Evolutionary conservation across 30 jellyfish, hydroid and myxozoan genomes (phyloP), one percentile per base, ranked within the genome.

Genomic region (Cassiopea andromeda): DNA sequence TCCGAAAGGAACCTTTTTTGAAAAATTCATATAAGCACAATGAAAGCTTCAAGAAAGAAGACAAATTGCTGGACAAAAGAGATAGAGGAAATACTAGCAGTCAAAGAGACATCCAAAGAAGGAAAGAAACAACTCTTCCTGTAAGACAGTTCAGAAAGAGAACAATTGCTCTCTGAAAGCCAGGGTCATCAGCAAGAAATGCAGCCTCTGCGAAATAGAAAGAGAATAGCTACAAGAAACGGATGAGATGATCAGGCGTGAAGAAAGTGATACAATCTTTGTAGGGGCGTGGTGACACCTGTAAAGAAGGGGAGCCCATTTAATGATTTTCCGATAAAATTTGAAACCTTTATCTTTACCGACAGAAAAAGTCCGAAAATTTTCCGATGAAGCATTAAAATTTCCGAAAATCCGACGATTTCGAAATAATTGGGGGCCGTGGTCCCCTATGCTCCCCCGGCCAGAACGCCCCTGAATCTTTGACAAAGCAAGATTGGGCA

Each of bases 151-250:
- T 4, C 58, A 70, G 46, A 70, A 7, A 46, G 79, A 3, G 44
- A 69, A 2, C 79, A 70, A 46, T 18, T 7, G 14, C 49, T 13
- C 58, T 46, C 80, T 9, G 80, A 46, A 70, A 70, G 0, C 80
- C 80, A 70, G 1, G 54, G 58, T 70, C 45, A 0, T 10, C 15
- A 70, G 18, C 5, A 18, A 8, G 18, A 70, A 70, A 0, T 70
- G 18, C 80, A 70, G 80, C 18, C 80, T 46, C 80, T 70, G 18
- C 49, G 80, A 70, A 70, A 70, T 70, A 18, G 80, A 70, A 70
- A 1, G 80, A 18, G 80, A 70, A 14, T 70, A 70, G 15, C 49
- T 70, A 8, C 80, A 70, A 10, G 80, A 8, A 70, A 70, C 18
- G 80, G 80, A 8, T 70, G 45, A 70, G 80, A 70, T 70, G 80